Evolutionary conservation across 2,113 vertebrate species (phyloP), one percentile per base, ranked within the genome.

Genomic region (Lanius ludovicianus): DNA sequence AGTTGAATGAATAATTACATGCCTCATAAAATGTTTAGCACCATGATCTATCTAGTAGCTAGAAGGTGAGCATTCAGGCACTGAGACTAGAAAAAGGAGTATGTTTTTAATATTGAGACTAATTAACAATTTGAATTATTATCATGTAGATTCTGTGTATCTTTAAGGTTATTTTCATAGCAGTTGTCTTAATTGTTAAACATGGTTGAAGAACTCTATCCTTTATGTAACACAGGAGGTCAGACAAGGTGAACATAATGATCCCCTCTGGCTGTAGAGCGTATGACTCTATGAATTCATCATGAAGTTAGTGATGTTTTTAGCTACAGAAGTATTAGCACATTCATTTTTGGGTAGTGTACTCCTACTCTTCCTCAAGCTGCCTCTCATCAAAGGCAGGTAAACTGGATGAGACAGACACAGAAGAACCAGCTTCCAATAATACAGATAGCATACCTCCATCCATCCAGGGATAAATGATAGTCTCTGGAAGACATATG

Each of bases 211-310:
- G 49, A 75, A 92, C 57, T 71, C 31, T 53, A 21, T 27, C 41
- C 19, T 90, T 92, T 87, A 91, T 28, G 21, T 84, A 96, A 91
- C 41, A 55, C 13, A 78, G 24, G 10, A 86, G 62, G 73, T 96
- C 81, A 91, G 69, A 60, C 56, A 90, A 95, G 71, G 69, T 87
- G 83, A 90, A 70, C 60, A 68, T 87, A 95, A 95, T 49, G 64
- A 81, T 60, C 4, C 46, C 71, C 53, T 84, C 73, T 75, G 83
- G 88, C 64, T 70, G 47, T 41, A 85, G 79, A 84, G 63, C 73
- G 94, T 73, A 28, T 12, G 73, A 88, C 59, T 81, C 37, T 60
- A 16, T 62, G 59, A 93, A 80, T 89, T 74, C 77, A 80, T 21
- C 30, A 79, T 14, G 27, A 42, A 70, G 47, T 47, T 63, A 75